A percentile compares a stretch with the other conserved stretches of the same genome.
Conservation (phyloP, 2,888 invertebrate genomes). For the Fabriciana adippe region DNA sequence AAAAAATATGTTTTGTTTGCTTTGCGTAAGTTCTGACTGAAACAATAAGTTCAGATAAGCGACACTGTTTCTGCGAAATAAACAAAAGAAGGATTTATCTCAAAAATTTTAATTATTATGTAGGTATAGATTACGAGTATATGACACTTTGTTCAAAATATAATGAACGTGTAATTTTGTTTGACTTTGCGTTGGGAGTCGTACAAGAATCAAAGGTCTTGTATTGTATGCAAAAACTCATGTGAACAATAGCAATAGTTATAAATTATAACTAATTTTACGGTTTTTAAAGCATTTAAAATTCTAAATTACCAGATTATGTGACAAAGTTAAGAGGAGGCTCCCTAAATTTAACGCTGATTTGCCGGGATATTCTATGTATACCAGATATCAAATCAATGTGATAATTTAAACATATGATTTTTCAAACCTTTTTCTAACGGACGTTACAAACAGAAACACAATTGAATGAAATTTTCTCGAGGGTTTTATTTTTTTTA, state of each 20-base stretch:
- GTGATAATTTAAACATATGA: too few relatives aligned
- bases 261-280: constrained; percentile 27
- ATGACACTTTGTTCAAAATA: constrained; percentile 1
- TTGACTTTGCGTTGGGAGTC: constrained; percentile 12
- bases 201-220: constrained; percentile 31
- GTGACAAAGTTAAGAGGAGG: constrained; percentile 13
- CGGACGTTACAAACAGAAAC: too few relatives aligned
- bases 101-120: not conserved
- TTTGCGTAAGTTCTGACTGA: not conserved
- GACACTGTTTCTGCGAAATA: constrained; percentile 8
- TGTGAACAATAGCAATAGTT: constrained; percentile 30
- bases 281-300: constrained; percentile 26
- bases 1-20: constrained; percentile 4
- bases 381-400: too few relatives aligned
- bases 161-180: constrained; percentile 1
- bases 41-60: constrained; percentile 9
- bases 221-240: constrained; percentile 32
- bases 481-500: too few relatives aligned
- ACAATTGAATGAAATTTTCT: too few relatives aligned
- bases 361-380: too few relatives aligned
- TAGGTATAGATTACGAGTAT: not conserved
- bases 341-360: too few relatives aligned
- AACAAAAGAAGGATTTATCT: not conserved
- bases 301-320: constrained; percentile 24
- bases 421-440: too few relatives aligned